These are phyloP conservation scores for Capreolus pygargus DNA, from an alignment of 2,113 vertebrate genomes.

Conservation along the genomic window DNA sequence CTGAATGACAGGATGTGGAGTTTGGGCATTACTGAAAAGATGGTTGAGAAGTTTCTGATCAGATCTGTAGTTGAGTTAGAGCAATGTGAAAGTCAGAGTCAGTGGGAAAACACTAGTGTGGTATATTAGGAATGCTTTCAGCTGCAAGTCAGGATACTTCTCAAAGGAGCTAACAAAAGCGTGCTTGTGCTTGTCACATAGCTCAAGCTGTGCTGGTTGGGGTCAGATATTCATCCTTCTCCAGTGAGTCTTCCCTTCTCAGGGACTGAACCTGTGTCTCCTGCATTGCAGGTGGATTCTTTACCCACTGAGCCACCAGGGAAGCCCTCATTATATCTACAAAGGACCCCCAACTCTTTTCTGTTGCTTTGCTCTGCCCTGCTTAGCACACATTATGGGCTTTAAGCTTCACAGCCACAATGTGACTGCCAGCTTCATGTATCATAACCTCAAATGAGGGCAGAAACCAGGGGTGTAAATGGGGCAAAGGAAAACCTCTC, in stretches of 20 bases:
- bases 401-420: not conserved
- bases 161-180: not conserved
- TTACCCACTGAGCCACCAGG: not conserved
- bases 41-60: not conserved
- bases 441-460: not conserved
- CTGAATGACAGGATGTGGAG: not conserved
- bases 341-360: not conserved
- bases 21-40: too few relatives aligned
- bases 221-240: not conserved
- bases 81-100: not conserved
- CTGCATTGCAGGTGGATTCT: not conserved
- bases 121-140: not conserved
- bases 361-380: not conserved
- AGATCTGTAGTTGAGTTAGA: not conserved
- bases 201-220: not conserved
- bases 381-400: not conserved
- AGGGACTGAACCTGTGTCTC: not conserved
- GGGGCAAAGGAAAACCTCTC: not conserved
- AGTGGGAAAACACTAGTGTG: not conserved
- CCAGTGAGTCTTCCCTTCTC: not conserved
- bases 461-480: not conserved
- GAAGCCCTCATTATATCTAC: not conserved
- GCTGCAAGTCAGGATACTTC: not conserved
- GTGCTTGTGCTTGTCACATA: not conserved
- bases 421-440: not conserved